Conservation (phyloP, 2,113 vertebrate species). For the Chauna torquata region DNA sequence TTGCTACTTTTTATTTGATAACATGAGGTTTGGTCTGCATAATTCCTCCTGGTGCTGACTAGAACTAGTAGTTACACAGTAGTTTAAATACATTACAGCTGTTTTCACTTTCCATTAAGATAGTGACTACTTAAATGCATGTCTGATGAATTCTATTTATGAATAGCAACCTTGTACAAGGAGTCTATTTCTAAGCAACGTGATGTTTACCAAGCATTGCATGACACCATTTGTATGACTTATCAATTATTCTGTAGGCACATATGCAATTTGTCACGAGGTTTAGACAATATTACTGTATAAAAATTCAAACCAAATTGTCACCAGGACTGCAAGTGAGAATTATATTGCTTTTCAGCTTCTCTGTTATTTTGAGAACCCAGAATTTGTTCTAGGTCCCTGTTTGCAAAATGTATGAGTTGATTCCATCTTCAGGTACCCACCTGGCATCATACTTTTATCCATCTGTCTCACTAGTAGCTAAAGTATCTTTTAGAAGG, state of each 20-base stretch:
- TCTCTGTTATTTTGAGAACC: background rate
- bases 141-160: background rate
- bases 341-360: background rate
- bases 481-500: background rate
- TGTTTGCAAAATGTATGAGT: background rate
- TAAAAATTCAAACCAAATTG: background rate
- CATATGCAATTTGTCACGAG: background rate
- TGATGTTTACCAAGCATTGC: background rate
- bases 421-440: background rate
- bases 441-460: background rate
- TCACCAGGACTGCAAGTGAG: background rate
- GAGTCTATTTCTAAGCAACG: background rate
- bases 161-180: background rate
- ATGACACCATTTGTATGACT: accelerated
- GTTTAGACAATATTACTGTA: background rate
- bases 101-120: background rate
- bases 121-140: background rate
- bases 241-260: background rate
- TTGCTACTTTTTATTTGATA: background rate
- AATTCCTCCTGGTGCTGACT: background rate
- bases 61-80: background rate
- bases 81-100: background rate
- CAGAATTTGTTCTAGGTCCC: background rate
- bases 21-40: background rate
- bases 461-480: background rate